Percentiles rank a stretch among this genome's conserved stretches.
phyloP scores from a whole-genome alignment of 2,113 vertebrate genomes.

The Callipepla californica region DNA sequence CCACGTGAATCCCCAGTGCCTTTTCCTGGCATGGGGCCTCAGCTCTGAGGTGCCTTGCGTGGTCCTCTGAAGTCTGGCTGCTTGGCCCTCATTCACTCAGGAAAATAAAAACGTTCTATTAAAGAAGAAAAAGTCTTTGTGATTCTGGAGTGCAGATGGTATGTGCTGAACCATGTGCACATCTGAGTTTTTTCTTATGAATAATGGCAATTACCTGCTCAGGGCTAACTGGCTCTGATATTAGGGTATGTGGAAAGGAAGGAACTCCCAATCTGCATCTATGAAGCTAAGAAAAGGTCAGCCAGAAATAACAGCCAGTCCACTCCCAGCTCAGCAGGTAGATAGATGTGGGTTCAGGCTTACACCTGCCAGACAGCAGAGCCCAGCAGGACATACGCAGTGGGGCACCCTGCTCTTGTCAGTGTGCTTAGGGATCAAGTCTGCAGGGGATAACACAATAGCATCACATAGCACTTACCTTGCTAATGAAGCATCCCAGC shows the following conservation, averaged over 20 bases:
- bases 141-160: neutral
- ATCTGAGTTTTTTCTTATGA: neutral
- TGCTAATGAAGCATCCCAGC: neutral
- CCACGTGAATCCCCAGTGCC: neutral
- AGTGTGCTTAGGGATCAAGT: neutral
- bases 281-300: neutral
- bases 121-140: neutral
- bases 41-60: neutral
- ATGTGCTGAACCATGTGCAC: neutral
- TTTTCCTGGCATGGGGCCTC: neutral
- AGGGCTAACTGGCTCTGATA: neutral
- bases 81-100: neutral
- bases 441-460: neutral
- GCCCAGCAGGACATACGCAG: rapidly evolving
- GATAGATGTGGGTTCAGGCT: rapidly evolving
- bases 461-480: neutral
- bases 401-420: neutral
- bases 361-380: rapidly evolving
- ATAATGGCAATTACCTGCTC: neutral
- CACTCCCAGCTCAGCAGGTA: rapidly evolving
- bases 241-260: neutral
- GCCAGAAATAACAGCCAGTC: neutral
- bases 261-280: neutral
- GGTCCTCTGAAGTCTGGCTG: neutral
- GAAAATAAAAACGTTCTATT: neutral